Base-by-base conservation (phyloP, 2,888 invertebrate genomes). In the Heliconius erato region DNA sequence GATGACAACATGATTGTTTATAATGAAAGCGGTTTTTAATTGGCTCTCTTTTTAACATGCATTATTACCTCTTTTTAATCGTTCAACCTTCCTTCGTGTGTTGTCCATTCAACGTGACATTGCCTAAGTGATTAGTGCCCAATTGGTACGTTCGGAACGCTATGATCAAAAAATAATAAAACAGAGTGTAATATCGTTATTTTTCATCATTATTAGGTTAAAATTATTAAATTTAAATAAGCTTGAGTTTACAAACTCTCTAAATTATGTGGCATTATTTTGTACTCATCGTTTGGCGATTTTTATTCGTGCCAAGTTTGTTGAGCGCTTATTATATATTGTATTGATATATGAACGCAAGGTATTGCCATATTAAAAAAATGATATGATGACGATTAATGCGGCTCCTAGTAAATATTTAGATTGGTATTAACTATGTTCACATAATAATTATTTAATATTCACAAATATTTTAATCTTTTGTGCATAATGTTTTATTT, bases 231-330 rank as follows among this genome's bases (percentile, higher is more conserved):
- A 79, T 68, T 79, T 84, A 7, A 49, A 72, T 49, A 72, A 85
- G 85, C 85, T 86, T 82, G 85, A 83, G 84, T 86, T 84, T 72
- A 65, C 81, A 82, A 79, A 85, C 84, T 84, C 83, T 83, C 82
- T 82, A 80, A 71, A 80, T 82, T 81, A 28, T 84, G 81, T 84
- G 85, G 84, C 82, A 83, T 81, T 80, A 82, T 83, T 85, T 85
- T 86, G 84, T 85, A 67, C 81, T 81, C 83, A 83, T 77, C 54
- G 77, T 80, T 69, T 79, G 76, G 76, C 59, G 28, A 65, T 80
- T 74, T 83, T 79, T 63, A 76, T 81, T 77, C 44, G 85, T 84
- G 84, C 84, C 85, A 84, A 85, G 82, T 79, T 79, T 79, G 32
- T 80, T 82, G 77, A 82, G 69, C 82, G 82, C 81, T 81, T 77